Conservation (phyloP, 2,888 invertebrate genomes). For the Lamproptera curius region DNA sequence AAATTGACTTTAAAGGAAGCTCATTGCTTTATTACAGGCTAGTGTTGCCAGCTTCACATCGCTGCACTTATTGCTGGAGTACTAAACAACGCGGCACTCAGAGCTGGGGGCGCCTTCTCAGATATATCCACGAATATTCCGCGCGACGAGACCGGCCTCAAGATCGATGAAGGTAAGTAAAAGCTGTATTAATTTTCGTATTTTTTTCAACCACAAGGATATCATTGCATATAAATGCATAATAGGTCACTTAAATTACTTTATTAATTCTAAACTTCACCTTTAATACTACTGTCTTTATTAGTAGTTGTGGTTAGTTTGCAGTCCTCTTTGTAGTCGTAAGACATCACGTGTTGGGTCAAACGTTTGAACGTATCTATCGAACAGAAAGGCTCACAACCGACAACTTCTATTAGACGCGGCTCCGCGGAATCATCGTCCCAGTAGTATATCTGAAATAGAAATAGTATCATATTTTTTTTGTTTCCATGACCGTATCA, state of each 20-base stretch:
- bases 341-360: slow-evolving; percentile 62
- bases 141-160: slow-evolving; percentile 89
- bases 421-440: slow-evolving; percentile 72
- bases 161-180: slow-evolving; percentile 86
- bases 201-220: slow-evolving; percentile 29
- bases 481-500: no score
- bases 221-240: slow-evolving; percentile 40
- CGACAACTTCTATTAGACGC: slow-evolving; percentile 71
- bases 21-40: no score
- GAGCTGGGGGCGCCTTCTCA: slow-evolving; percentile 89
- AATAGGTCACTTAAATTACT: slow-evolving; percentile 19
- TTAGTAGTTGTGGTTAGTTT: slow-evolving; percentile 37
- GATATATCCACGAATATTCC: slow-evolving; percentile 93
- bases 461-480: no score
- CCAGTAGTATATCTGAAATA: slow-evolving; percentile 73
- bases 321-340: slow-evolving; percentile 66
- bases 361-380: slow-evolving; percentile 69
- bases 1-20: no score
- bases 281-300: slow-evolving; percentile 15
- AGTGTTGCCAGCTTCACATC: slow-evolving; percentile 96
- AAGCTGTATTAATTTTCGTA: slow-evolving; percentile 32
- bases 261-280: slow-evolving; percentile 15
- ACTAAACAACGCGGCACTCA: slow-evolving; percentile 85
- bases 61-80: slow-evolving; percentile 97
- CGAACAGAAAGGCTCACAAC: slow-evolving; percentile 73